Evolutionary conservation across 2,888 invertebrate species (phyloP), one percentile per base, ranked within the genome.

Genomic region (Diarsia mendica): DNA sequence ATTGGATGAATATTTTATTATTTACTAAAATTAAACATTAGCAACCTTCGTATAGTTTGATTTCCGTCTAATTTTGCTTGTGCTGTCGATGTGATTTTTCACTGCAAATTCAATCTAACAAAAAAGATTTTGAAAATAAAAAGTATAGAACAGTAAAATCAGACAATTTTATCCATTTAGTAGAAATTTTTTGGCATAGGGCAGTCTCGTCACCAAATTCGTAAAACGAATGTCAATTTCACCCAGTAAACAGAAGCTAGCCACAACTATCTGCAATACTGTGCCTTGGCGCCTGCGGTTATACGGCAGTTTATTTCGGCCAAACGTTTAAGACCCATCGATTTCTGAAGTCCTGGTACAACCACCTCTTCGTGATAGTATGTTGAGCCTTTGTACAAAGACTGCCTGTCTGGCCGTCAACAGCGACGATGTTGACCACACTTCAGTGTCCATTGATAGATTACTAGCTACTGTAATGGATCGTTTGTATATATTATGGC

Each of bases 371-470:
- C 13, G 23, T 65, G 44, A 65, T 55, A 49, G 60, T 49, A 39
- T 44, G 20, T 79, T 55, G 53, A 78, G 79, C 33, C 23, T 44
- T 71, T 65, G 58, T 13, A 15, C 58, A 78, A 79, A 83, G 79
- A 72, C 63, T 48, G 53, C 9, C 53, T 13, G 39, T 51, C 58
- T 58, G 33, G 39, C 20, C 48, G 63, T 67, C 72, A 33, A 71
- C 68, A 66, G 13, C 53, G 55, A 61, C 68, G 55, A 73, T 79
- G 68, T 80, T 83, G 80, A 80, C 79, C 80, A 73, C 73, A 83
- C 84, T 83, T 73, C 66, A 69, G 18, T 23, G 33, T 83, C 66
- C 84, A 83, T 79, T 73, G 67, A 79, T 69, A 73, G 68, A 80
- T 83, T 72, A 79, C 61, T 83, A 64, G 51, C 67, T 39, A 49